A percentile compares a stretch with the other conserved stretches of the same genome.
Conservation (phyloP, 2,797 vertebrate genomes). For the Crocidura indochinensis region DNA sequence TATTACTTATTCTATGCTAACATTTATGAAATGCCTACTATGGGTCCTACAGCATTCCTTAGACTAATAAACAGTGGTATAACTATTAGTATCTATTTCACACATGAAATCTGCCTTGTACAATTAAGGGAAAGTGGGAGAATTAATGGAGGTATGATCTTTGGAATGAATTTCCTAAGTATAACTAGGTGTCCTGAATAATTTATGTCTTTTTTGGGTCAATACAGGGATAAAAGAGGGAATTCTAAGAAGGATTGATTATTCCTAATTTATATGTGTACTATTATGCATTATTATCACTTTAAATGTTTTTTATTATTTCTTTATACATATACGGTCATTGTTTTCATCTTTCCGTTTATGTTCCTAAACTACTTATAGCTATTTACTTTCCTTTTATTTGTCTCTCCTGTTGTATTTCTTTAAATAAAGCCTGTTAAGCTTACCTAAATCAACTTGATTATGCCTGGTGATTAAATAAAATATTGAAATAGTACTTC, state of each 20-base stretch:
- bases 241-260: neutral
- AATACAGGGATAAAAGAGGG: neutral
- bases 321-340: neutral
- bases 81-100: neutral
- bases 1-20: neutral
- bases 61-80: neutral
- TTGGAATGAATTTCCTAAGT: conserved; percentile 12
- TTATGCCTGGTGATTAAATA: neutral
- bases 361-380: neutral
- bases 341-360: neutral
- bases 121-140: neutral
- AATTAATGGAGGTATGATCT: neutral
- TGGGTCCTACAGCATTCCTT: neutral
- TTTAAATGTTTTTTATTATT: neutral
- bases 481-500: neutral
- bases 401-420: neutral
- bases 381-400: neutral
- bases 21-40: neutral
- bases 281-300: neutral
- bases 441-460: neutral
- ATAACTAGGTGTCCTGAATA: neutral
- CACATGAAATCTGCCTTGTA: neutral
- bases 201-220: neutral
- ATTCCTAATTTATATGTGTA: neutral
- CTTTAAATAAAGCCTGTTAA: neutral